Evolutionary conservation across 2,888 invertebrate species (phyloP), one percentile per base, ranked within the genome.

Genomic region (Scaptomyza polygonia): DNA sequence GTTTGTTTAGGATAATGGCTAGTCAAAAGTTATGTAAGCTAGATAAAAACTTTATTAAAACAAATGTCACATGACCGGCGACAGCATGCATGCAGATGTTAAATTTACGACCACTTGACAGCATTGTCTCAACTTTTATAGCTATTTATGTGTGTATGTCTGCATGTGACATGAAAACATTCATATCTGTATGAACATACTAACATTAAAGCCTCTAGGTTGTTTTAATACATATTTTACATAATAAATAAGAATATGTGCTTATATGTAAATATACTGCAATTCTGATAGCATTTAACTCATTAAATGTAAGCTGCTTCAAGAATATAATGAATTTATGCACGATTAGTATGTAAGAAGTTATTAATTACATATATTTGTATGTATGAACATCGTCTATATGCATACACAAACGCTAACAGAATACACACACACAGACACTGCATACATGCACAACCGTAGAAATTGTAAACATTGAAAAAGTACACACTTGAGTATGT

Each of bases 401-500:
- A 52, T 40, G 39, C 18, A 32, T 6, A 18, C n/a, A 29, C 52
- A 44, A 39, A 29, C 45, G 39, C 44, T 65, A 34, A 18, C 39
- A 40, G 40, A 18, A n/a, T 30, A 30, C 14, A 11, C 16, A n/a
- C 32, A 8, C 3, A 21, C 40, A 40, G 16, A 40, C 40, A 40
- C 40, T 52, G 52, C 52, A 54, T 40, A 62, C 34, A 39, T 55
- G 18, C 44, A 40, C 48, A 42, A 34, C 6, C 34, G 32, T 54
- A 36, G 49, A 66, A 32, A 21, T 47, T 58, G 53, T 14, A 52
- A 27, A 53, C 49, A 32, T 43, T 54, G 53, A 8, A 43, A 27
- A 44, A 34, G 9, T 14, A 48, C 34, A 43, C 39, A 52, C 51
- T 25, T 40, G 64, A 30, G 27, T 47, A 45, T 57, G 44, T 43